These are phyloP conservation scores for Syncerus caffer DNA, from an alignment of 2,797 vertebrate genomes.

Conservation along the genomic window DNA sequence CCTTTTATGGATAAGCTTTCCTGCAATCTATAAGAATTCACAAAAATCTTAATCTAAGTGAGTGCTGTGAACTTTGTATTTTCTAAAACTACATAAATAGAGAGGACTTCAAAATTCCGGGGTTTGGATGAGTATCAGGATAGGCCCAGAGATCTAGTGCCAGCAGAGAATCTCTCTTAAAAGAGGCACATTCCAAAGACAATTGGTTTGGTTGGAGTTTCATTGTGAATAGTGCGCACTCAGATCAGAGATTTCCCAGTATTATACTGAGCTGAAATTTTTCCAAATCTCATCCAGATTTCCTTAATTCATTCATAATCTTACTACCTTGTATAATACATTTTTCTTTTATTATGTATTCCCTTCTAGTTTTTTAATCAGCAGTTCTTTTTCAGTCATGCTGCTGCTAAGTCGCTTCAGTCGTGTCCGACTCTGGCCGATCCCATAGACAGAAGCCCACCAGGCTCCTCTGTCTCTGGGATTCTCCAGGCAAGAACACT, in stretches of 20 bases:
- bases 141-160: not conserved
- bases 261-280: not conserved
- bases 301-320: not conserved
- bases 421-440: too few species aligned
- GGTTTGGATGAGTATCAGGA: not conserved
- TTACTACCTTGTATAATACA: not conserved
- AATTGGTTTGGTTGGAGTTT: not conserved
- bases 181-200: not conserved
- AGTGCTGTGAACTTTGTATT: not conserved
- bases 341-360: not conserved
- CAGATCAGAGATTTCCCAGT: not conserved
- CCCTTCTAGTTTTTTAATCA: not conserved
- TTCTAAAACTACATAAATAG: not conserved
- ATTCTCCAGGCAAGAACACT: too few species aligned
- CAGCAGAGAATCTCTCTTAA: not conserved
- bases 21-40: not conserved
- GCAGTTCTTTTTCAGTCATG: not conserved
- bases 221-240: not conserved
- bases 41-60: not conserved
- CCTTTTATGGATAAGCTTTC: not conserved
- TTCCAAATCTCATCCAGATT: not conserved
- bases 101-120: not conserved
- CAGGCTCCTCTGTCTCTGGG: too few species aligned
- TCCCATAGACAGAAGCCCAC: too few species aligned
- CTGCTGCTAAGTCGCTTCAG: too few species aligned